Base-by-base conservation (phyloP, 2,797 vertebrate genomes). In the Argyrosomus regius region DNA sequence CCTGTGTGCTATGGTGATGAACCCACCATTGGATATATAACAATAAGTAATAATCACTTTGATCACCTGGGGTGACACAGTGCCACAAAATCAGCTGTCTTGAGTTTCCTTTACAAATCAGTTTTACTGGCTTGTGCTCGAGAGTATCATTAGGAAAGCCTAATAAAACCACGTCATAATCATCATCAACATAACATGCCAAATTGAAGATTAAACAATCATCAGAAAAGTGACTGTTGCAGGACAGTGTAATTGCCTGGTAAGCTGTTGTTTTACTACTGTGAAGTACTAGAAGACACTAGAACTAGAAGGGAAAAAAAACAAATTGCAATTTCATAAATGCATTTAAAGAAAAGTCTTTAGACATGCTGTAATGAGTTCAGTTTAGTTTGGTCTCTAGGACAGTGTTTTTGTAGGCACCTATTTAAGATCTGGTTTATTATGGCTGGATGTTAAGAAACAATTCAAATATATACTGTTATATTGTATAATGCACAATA, bases 131-230 rank as follows among this genome's bases (percentile, higher is more conserved):
- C 53, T 69, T 39, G 20, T 3, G 0, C 39, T 72, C 43, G 24
- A 66, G 12, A 75, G 24, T 39, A 66, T 67, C 53, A 45, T 77
- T 77, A 67, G 67, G 76, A 52, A 77, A 78, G 22, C 8, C 45
- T 35, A 72, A 63, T 72, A 58, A 68, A 73, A 56, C 45, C 5
- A 3, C 5, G 24, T 28, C n/a, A 54, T 71, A 58, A 57, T 61
- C 39, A 48, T 56, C 5, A 68, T 77, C 31, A 43, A 12, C 13
- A 18, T 75, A 49, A 65, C 43, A 20, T 61, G 41, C 48, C 39
- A 84, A 35, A 75, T 53, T 70, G 7, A 80, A n/a, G 39, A 64
- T 64, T 80, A 57, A 74, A 62, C 3, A 0, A 66, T 62, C 3
- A 26, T 59, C 52, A 65, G n/a, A 69, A 26, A 54, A 45, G 2